Conservation (phyloP, 2,888 invertebrate species). For the Drosophila nigritarsus region DNA sequence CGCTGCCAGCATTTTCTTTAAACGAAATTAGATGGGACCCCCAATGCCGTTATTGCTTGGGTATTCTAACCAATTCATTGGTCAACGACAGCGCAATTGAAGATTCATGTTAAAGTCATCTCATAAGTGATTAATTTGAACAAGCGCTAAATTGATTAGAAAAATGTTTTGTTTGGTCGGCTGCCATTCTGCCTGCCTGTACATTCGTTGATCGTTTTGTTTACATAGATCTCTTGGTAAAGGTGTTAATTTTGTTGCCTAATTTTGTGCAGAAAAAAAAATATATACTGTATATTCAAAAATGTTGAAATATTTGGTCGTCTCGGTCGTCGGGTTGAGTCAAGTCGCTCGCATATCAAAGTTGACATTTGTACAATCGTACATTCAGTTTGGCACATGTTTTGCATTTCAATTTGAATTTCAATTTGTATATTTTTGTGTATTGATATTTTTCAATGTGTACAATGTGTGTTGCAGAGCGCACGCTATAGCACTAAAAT, state of each 20-base stretch:
- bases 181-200: slow-evolving; percentile 41
- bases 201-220: slow-evolving; percentile 32
- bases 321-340: slow-evolving; percentile 70
- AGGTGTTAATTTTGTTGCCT: slow-evolving; percentile 47
- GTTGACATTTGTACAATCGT: slow-evolving; percentile 78
- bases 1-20: slow-evolving; percentile 66
- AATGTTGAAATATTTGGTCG: slow-evolving; percentile 58
- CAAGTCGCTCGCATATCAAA: slow-evolving; percentile 73
- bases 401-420: slow-evolving; percentile 72
- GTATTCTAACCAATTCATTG: slow-evolving; percentile 43
- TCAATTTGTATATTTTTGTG: slow-evolving; percentile 46
- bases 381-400: slow-evolving; percentile 72
- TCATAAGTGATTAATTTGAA: slow-evolving; percentile 71
- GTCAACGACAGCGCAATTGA: slow-evolving; percentile 52
- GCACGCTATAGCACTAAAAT: slow-evolving; percentile 33
- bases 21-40: slow-evolving; percentile 68
- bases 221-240: slow-evolving; percentile 21
- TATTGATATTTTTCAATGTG: slow-evolving; percentile 42
- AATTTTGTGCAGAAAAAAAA: slow-evolving; percentile 49
- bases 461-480: slow-evolving; percentile 29
- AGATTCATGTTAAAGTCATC: slow-evolving; percentile 59
- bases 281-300: background rate
- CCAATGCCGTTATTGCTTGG: slow-evolving; percentile 48
- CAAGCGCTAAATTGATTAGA: slow-evolving; percentile 67
- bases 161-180: slow-evolving; percentile 63